Conservation (phyloP, 2,888 invertebrate genomes). For the Ceramica pisi region DNA sequence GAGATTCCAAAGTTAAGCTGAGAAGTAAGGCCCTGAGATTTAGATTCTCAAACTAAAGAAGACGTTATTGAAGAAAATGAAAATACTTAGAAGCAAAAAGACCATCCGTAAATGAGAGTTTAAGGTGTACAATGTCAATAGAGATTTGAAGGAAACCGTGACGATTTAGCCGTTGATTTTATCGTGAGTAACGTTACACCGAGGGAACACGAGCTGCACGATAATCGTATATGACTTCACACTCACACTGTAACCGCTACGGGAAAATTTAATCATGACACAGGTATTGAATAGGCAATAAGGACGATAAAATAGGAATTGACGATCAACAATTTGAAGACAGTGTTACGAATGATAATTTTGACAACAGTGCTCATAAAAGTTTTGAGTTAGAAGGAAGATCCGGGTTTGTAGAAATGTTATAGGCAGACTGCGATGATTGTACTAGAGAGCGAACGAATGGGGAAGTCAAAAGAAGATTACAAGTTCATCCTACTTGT, state of each 20-base stretch:
- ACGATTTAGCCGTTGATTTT: constrained; percentile 70
- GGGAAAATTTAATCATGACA: constrained; percentile 69
- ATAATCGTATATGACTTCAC: constrained; percentile 67
- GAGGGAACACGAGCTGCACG: constrained; percentile 70
- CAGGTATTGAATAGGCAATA: constrained; percentile 52
- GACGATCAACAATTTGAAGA: constrained; percentile 15
- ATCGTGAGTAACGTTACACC: constrained; percentile 65
- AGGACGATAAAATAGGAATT: constrained; percentile 31
- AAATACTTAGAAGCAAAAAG: constrained; percentile 14
- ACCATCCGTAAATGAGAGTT: constrained; percentile 11
- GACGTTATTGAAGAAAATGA: constrained; percentile 6
- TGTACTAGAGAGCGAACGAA: background rate
- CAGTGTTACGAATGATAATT: constrained; percentile 6
- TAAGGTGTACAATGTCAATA: constrained; percentile 26
- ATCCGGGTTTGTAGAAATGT: background rate
- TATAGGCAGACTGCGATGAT: background rate
- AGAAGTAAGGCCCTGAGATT: background rate
- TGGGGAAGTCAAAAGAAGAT: background rate
- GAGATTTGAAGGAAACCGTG: constrained; percentile 72
- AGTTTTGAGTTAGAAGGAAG: background rate
- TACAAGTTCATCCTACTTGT: background rate
- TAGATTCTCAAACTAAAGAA: constrained; percentile 2
- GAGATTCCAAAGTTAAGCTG: background rate
- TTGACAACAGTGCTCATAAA: background rate
- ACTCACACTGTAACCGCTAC: constrained; percentile 61